Evolutionary conservation across 2,797 vertebrate species (phyloP).

Genomic region (Threskiornis aethiopicus): DNA sequence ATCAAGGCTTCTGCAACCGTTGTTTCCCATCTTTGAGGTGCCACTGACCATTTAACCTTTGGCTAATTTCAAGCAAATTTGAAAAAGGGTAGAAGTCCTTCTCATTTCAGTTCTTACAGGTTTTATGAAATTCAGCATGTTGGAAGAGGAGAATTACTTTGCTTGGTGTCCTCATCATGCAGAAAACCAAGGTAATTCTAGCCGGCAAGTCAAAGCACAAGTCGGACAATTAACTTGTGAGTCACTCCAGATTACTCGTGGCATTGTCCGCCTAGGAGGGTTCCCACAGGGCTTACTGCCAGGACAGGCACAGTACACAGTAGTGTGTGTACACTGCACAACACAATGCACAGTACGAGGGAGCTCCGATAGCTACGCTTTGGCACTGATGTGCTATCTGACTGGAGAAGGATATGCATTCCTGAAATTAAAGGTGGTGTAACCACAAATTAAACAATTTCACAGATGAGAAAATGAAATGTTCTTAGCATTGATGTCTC

Average conservation of each 20-base stretch:
- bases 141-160: not conserved
- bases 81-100: not conserved
- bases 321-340: accelerated
- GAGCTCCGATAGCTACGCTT: accelerated
- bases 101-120: not conserved
- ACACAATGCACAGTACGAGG: accelerated
- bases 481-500: not conserved
- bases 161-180: not conserved
- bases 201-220: not conserved
- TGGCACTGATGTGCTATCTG: not conserved
- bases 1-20: not conserved
- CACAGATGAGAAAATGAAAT: not conserved
- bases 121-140: not conserved
- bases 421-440: not conserved
- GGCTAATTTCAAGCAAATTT: not conserved
- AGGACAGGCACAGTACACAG: not conserved
- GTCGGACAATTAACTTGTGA: not conserved
- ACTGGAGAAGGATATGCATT: not conserved
- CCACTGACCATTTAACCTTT: not conserved
- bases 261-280: accelerated
- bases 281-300: not conserved
- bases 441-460: not conserved
- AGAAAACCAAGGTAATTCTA: not conserved
- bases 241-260: not conserved
- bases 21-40: not conserved